Evolutionary conservation across 2,888 invertebrate genomes (phyloP).

Genomic region (Bellardia bayeri): DNA sequence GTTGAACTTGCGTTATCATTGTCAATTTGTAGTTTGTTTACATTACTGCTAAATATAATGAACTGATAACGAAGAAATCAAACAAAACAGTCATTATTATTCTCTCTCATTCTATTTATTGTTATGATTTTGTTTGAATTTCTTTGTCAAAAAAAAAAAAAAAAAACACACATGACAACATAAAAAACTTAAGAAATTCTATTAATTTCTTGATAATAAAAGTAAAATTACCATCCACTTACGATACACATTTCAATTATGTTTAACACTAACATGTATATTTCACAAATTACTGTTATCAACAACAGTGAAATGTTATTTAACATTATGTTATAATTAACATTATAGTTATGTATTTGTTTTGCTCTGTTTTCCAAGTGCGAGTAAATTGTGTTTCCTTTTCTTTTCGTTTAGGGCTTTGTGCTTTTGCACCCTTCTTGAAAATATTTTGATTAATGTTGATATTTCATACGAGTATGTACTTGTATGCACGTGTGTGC

Average conservation of each 20-base stretch:
- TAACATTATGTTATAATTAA: neutral
- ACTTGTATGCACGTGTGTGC: neutral
- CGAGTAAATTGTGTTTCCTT: neutral
- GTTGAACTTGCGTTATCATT: neutral
- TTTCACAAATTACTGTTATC: too few relatives aligned
- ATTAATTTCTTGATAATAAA: neutral
- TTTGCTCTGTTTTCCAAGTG: neutral
- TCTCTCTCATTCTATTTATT: neutral
- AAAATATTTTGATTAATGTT: conserved; percentile 25
- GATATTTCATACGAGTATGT: conserved; percentile 14
- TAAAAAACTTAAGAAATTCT: neutral
- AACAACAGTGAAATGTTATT: neutral
- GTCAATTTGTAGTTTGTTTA: neutral
- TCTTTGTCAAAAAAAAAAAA: neutral
- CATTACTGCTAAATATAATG: neutral
- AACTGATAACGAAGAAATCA: conserved; percentile 36
- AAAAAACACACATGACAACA: neutral
- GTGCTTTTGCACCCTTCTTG: neutral
- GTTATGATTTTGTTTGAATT: neutral
- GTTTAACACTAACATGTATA: neutral
- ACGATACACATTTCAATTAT: conserved; percentile 1
- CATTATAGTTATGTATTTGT: neutral
- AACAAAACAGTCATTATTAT: neutral
- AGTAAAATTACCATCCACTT: conserved; percentile 25
- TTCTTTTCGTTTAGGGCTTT: neutral